These are phyloP conservation scores for Saturnia pavonia DNA, from an alignment of 2,888 invertebrate genomes.

Conservation along the genomic window DNA sequence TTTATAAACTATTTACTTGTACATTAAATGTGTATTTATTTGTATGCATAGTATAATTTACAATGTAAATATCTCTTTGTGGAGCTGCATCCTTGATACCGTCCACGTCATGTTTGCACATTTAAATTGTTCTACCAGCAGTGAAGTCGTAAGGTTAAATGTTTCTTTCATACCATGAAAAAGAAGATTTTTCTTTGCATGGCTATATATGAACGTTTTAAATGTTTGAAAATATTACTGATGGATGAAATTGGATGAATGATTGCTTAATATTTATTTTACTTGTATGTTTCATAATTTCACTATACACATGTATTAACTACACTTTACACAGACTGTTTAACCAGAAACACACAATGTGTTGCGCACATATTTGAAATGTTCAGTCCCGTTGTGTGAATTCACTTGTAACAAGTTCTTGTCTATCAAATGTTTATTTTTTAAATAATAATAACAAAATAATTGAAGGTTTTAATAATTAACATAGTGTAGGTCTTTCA, in stretches of 20 bases:
- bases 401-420: not conserved
- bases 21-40: constrained; percentile 1
- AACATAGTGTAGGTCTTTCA: not conserved
- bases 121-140: not conserved
- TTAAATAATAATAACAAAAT: not conserved
- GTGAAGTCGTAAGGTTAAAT: not conserved
- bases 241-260: constrained; percentile 18
- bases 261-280: not conserved
- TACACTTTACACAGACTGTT: not conserved
- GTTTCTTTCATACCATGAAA: not conserved
- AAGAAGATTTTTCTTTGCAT: not conserved
- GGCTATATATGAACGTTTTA: not conserved
- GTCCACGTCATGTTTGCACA: not conserved
- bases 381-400: not conserved
- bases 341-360: constrained; percentile 1
- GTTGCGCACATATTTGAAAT: constrained; percentile 8
- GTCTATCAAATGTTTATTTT: not conserved
- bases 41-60: not conserved
- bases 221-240: constrained; percentile 25
- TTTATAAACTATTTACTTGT: not conserved
- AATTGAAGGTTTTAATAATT: constrained; percentile 1
- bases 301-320: constrained; percentile 4
- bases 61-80: constrained; percentile 17
- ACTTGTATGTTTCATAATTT: constrained; percentile 8
- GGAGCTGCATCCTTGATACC: not conserved